phyloP scores from a whole-genome alignment of 23 tunicate genomes.

The Trididemnum miniatum region DNA sequence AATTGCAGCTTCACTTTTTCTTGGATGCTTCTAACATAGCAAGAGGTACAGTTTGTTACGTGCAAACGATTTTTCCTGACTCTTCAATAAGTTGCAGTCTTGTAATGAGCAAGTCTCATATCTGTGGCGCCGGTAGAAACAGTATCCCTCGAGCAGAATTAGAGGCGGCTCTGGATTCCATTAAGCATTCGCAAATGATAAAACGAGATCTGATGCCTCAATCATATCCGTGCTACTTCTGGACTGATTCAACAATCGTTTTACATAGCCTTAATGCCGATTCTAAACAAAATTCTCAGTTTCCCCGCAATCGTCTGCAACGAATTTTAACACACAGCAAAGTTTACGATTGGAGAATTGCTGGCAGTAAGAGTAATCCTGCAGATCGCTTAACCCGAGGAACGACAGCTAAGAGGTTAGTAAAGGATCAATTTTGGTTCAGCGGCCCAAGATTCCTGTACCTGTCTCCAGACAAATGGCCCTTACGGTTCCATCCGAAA shows the following conservation, averaged over 20 bases:
- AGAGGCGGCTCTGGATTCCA: not conserved
- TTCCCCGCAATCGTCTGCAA: not conserved
- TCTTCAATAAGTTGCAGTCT: not conserved
- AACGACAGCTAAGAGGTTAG: not conserved
- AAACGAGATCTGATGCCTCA: not conserved
- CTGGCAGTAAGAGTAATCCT: not conserved
- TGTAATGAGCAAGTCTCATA: not conserved
- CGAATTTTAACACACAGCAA: not conserved
- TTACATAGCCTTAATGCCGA: not conserved
- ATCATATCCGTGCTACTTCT: not conserved
- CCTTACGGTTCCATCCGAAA: too few species aligned
- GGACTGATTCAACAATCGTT: not conserved
- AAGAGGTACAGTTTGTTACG: not conserved
- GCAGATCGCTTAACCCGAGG: not conserved
- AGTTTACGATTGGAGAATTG: not conserved
- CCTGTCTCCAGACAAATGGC: too few species aligned
- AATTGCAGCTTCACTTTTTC: not conserved
- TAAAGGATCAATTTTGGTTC: not conserved
- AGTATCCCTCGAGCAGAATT: not conserved
- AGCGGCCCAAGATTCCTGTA: not conserved
- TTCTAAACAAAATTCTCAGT: too few species aligned
- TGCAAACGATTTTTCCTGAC: not conserved
- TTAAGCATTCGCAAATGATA: not conserved
- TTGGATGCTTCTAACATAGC: not conserved
- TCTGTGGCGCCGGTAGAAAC: not conserved